Percentiles rank a stretch among this genome's conserved stretches.
phyloP scores from a whole-genome alignment of 2,113 vertebrate genomes.

The Cariama cristata region DNA sequence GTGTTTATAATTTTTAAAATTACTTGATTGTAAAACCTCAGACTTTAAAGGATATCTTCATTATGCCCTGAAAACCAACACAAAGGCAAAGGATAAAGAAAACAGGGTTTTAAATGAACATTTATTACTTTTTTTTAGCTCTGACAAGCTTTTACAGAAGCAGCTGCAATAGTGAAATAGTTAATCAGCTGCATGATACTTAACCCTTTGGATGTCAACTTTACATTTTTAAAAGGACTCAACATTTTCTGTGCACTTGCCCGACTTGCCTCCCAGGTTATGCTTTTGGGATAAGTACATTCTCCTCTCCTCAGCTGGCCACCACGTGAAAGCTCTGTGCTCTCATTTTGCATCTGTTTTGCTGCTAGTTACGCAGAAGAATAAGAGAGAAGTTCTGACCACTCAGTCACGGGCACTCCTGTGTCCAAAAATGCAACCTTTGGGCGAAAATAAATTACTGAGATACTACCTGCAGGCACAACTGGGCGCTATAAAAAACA shows the following conservation, averaged over 20 bases:
- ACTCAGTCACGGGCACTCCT: not conserved
- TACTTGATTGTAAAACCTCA: slow-evolving; percentile 47
- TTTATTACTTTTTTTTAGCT: not conserved
- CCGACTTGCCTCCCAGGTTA: not conserved
- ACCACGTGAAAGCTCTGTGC: not conserved
- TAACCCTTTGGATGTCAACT: not conserved
- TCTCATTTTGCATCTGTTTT: not conserved
- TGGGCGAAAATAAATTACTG: not conserved
- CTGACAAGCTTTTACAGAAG: not conserved
- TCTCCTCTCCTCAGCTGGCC: not conserved
- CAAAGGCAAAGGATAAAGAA: slow-evolving; percentile 20
- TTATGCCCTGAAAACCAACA: slow-evolving; percentile 22
- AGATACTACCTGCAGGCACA: not conserved
- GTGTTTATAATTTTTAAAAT: not conserved
- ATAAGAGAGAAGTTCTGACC: not conserved
- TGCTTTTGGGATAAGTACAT: not conserved
- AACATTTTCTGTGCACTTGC: not conserved
- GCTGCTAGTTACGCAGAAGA: not conserved
- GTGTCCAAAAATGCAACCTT: not conserved
- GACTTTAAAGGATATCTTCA: not conserved
- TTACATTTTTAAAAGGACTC: not conserved
- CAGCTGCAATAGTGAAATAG: not conserved
- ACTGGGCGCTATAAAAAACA: not conserved
- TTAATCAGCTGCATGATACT: not conserved
- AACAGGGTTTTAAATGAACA: not conserved